Conservation (phyloP, 2,113 vertebrate genomes). For the Rafetus swinhoei region DNA sequence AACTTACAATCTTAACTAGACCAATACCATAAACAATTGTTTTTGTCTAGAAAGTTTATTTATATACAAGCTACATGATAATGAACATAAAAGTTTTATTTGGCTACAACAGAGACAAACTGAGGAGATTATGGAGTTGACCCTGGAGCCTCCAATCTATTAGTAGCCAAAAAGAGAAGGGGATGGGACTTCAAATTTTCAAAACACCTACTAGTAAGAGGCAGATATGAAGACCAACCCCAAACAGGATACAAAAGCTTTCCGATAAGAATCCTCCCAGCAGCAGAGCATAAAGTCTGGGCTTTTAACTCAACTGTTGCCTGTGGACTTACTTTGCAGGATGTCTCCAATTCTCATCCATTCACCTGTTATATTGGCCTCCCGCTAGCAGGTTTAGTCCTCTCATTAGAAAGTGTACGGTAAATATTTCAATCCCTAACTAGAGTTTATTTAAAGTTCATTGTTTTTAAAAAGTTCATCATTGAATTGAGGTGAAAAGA, state of each 20-base stretch:
- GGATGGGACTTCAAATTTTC: not conserved
- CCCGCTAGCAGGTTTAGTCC: not conserved
- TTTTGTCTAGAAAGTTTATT: not conserved
- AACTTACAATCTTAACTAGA: not conserved
- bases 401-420: not conserved
- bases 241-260: not conserved
- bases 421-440: not conserved
- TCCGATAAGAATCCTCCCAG: not conserved
- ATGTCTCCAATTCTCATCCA: not conserved
- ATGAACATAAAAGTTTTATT: not conserved
- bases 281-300: not conserved
- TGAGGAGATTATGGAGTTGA: not conserved
- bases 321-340: not conserved
- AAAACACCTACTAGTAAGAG: not conserved
- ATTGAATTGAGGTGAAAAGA: not conserved
- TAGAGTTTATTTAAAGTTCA: not conserved
- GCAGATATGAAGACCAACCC: not conserved
- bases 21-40: not conserved
- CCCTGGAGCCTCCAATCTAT: not conserved
- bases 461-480: not conserved
- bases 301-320: not conserved
- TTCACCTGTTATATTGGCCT: not conserved
- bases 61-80: not conserved
- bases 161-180: not conserved
- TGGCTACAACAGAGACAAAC: not conserved